Evolutionary conservation across 2,113 vertebrate genomes (phyloP).

Genomic region (Syngnathoides biaculeatus): DNA sequence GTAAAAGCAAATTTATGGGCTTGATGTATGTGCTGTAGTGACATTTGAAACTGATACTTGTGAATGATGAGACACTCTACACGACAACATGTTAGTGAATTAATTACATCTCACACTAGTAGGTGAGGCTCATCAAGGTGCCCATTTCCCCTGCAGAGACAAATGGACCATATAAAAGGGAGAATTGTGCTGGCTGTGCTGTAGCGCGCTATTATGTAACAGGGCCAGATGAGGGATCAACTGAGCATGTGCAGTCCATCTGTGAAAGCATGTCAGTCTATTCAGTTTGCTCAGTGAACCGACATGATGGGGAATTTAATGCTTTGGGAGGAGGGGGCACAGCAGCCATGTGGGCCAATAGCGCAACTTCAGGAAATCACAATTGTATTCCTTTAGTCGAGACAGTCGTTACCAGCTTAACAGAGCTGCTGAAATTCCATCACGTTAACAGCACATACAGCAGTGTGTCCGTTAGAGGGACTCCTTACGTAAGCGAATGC

Average conservation of each 20-base stretch:
- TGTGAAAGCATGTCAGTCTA: constrained; percentile 28
- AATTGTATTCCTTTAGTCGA: background rate
- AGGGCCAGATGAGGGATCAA: constrained; percentile 9
- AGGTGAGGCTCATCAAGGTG: background rate
- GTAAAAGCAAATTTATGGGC: background rate
- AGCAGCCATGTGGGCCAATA: constrained; percentile 10
- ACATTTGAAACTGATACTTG: background rate
- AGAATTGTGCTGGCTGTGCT: constrained; percentile 14
- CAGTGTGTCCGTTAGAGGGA: constrained; percentile 6
- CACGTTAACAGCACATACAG: constrained; percentile 7
- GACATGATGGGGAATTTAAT: constrained; percentile 43
- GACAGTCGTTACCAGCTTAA: background rate
- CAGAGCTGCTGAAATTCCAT: constrained; percentile 20
- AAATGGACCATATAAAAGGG: constrained; percentile 11
- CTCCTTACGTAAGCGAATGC: constrained; percentile 36
- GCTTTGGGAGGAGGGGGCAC: constrained; percentile 41
- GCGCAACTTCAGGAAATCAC: constrained; percentile 40
- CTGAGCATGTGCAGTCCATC: constrained; percentile 55
- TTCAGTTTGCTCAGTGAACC: constrained; percentile 35
- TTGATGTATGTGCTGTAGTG: background rate
- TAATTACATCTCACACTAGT: background rate
- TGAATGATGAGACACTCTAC: background rate
- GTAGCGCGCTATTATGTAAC: constrained; percentile 54
- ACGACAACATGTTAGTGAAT: background rate
- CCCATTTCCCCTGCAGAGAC: constrained; percentile 1